Evolutionary conservation across 2,888 invertebrate species (phyloP).

Genomic region (Drosophila quinaria): DNA sequence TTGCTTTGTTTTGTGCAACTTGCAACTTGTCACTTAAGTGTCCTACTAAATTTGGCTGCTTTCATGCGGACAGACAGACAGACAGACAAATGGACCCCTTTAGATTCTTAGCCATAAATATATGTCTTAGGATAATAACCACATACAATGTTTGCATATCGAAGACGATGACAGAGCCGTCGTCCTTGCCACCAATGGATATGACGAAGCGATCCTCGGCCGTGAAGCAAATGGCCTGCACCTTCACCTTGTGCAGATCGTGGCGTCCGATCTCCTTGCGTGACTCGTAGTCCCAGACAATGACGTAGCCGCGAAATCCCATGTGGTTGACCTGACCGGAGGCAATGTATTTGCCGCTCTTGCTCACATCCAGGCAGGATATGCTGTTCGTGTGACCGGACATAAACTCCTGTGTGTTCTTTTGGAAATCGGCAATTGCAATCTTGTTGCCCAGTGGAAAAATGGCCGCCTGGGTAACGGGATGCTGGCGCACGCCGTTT

Average conservation of each 20-base stretch:
- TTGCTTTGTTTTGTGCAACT: too few relatives aligned
- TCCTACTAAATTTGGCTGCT: too few relatives aligned
- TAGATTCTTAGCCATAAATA: background rate
- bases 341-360: conserved; percentile 92
- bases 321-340: conserved; percentile 96
- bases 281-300: conserved; percentile 93
- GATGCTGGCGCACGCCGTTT: conserved; percentile 90
- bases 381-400: conserved; percentile 93
- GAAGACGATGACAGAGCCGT: conserved; percentile 95
- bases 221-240: conserved; percentile 94
- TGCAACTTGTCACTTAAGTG: too few relatives aligned
- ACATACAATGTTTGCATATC: conserved; percentile 88
- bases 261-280: conserved; percentile 89
- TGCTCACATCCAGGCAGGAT: conserved; percentile 91
- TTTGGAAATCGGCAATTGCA: conserved; percentile 89
- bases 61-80: too few relatives aligned
- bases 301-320: conserved; percentile 94
- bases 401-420: conserved; percentile 91
- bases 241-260: conserved; percentile 94
- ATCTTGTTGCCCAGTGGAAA: conserved; percentile 93
- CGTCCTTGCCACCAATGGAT: conserved; percentile 95
- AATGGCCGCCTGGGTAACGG: conserved; percentile 89
- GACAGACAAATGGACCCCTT: too few relatives aligned
- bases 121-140: background rate
- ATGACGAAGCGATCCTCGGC: conserved; percentile 92